Evolutionary conservation across 2,888 invertebrate genomes (phyloP).

Genomic region (Linnaemya vulpina): DNA sequence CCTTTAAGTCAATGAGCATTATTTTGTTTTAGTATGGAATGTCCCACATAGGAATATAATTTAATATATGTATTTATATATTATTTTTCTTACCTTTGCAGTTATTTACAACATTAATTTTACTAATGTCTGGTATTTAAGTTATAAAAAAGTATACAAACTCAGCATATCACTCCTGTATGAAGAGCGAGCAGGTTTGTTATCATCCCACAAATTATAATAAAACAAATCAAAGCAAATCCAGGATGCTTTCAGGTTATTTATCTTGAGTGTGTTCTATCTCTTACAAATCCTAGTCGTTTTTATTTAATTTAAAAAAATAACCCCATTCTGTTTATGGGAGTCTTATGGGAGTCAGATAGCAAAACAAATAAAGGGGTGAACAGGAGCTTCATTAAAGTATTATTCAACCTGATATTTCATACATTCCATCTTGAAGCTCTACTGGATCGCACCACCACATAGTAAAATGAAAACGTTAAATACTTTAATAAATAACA

Average conservation of each 20-base stretch:
- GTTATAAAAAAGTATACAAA: not conserved
- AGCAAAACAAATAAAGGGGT: slow-evolving; percentile 4
- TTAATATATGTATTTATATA: slow-evolving; percentile 25
- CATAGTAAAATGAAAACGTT: too few relatives aligned
- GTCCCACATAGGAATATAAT: slow-evolving; percentile 44
- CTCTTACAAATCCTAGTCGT: slow-evolving; percentile 25
- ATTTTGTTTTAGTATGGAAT: not conserved
- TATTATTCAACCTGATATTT: too few relatives aligned
- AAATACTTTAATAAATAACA: too few relatives aligned
- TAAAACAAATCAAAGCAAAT: slow-evolving; percentile 38
- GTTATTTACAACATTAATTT: slow-evolving; percentile 65
- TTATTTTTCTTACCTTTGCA: slow-evolving; percentile 40
- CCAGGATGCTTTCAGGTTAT: slow-evolving; percentile 5
- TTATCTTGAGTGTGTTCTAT: slow-evolving; percentile 26
- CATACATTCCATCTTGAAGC: too few relatives aligned
- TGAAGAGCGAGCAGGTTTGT: slow-evolving; percentile 1
- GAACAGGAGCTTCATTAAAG: not conserved
- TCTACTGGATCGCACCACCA: too few relatives aligned
- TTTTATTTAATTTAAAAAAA: slow-evolving; percentile 7
- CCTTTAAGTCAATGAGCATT: too few relatives aligned
- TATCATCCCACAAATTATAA: slow-evolving; percentile 36
- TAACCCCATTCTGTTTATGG: slow-evolving; percentile 2
- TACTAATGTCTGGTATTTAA: slow-evolving; percentile 26
- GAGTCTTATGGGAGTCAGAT: slow-evolving; percentile 8
- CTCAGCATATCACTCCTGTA: slow-evolving; percentile 4